Evolutionary conservation across 2,113 vertebrate species (phyloP), one percentile per base, ranked within the genome.

Genomic region (Columba janthina): DNA sequence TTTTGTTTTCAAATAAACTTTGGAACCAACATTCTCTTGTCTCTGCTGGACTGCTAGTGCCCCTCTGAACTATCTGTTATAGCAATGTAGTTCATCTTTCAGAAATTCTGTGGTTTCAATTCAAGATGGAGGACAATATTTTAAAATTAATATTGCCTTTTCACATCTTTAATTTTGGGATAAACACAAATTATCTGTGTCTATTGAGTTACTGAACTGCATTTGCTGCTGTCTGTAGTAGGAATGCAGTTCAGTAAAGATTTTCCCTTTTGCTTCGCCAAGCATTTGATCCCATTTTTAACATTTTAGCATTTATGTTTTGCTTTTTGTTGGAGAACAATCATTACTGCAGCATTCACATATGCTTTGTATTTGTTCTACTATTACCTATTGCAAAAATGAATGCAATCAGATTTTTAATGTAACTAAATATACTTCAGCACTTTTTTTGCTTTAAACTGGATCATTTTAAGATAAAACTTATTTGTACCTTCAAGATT

Each of bases 391-490:
- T 91, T 96, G 96, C 96, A 90, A 97, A 97, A 96, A 97, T 34
- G 96, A 97, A 97, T 97, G 97, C 97, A 97, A 97, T 98, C 97
- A 97, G 95, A 97, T 78, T 95, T 96, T 96, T 97, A 97, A 96
- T 97, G 96, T 96, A 96, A 97, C 89, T 95, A 95, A 96, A 96
- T 96, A 96, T 96, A 98, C 98, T 97, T 97, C 97, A 90, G 98
- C 98, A 98, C 98, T 98, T 98, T 98, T 97, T 98, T 97, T 98
- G 96, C 98, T 98, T 97, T 97, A 93, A 96, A 89, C 96, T 97
- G 95, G 96, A 97, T 97, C 97, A 96, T 98, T 98, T 94, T 97
- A 98, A 97, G 97, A 87, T 94, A 94, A 97, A 96, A 97, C 94
- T 96, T 95, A 97, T 92, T 96, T 95, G 86, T 96, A 90, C 92